Conservation (phyloP, 2,797 vertebrate genomes). For the Sebastes melanostomus region DNA sequence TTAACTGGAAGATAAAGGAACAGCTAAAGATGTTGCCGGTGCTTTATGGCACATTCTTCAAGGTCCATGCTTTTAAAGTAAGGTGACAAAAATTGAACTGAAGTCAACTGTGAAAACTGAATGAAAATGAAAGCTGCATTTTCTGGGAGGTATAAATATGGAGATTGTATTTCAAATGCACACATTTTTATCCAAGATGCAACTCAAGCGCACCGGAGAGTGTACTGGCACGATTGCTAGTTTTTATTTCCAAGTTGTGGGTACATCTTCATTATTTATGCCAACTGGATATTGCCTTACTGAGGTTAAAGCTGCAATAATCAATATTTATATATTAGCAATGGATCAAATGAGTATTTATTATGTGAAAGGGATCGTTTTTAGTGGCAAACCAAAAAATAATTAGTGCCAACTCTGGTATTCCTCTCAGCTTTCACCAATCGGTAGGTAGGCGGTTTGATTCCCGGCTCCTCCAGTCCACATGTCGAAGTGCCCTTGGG, state of each 20-base stretch:
- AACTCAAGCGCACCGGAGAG: neutral
- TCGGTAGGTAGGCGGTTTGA: too few relatives aligned
- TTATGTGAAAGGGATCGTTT: neutral
- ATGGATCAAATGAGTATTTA: neutral
- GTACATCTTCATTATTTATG: neutral
- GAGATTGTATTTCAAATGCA: slow-evolving; percentile 15
- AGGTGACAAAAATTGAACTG: slow-evolving; percentile 19
- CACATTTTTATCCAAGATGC: slow-evolving; percentile 10
- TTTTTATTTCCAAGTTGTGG: neutral
- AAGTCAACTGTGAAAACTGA: slow-evolving; percentile 6
- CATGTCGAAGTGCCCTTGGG: too few relatives aligned
- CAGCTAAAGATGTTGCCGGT: neutral
- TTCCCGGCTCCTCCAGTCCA: too few relatives aligned
- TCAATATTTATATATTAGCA: neutral
- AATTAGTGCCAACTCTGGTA: neutral
- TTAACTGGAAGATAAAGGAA: slow-evolving; percentile 3
- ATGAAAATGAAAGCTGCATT: slow-evolving; percentile 5
- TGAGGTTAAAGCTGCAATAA: neutral
- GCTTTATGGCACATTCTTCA: neutral
- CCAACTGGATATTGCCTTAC: neutral
- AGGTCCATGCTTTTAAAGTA: neutral
- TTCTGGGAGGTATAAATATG: slow-evolving; percentile 22
- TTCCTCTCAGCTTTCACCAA: neutral
- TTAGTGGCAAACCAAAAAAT: neutral
- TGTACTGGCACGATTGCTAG: neutral